A percentile compares a stretch with the other conserved stretches of the same genome.
Evolutionary conservation across 2,113 vertebrate species (phyloP).

Genomic region (Anarhynchus alexandrinus): DNA sequence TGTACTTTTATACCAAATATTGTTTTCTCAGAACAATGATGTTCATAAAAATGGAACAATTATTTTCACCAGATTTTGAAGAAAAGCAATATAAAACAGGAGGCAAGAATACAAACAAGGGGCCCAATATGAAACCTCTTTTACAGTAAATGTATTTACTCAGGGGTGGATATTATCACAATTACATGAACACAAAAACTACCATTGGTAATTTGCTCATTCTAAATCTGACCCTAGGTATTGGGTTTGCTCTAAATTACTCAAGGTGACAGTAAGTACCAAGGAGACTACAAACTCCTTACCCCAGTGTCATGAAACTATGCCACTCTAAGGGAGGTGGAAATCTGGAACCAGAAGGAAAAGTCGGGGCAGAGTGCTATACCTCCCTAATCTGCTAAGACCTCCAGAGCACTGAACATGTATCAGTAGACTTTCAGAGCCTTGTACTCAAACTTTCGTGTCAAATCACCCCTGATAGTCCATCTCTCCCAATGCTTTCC

Average conservation of each 20-base stretch:
- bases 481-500: neutral
- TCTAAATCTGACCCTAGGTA: neutral
- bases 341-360: neutral
- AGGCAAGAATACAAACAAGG: neutral
- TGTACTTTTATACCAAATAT: neutral
- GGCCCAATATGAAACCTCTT: neutral
- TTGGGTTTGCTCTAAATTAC: neutral
- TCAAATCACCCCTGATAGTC: neutral
- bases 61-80: neutral
- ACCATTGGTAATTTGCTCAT: neutral
- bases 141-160: neutral
- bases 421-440: neutral
- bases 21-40: neutral
- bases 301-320: neutral
- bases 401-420: neutral
- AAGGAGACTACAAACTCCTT: neutral
- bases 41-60: neutral
- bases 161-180: neutral
- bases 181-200: neutral
- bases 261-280: neutral
- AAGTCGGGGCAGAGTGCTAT: rapidly evolving
- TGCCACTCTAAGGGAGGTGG: neutral
- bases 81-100: neutral
- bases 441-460: neutral
- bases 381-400: neutral